Evolutionary conservation across 2,888 invertebrate species (phyloP), one percentile per base, ranked within the genome.

Genomic region (Drosophila ezoana): DNA sequence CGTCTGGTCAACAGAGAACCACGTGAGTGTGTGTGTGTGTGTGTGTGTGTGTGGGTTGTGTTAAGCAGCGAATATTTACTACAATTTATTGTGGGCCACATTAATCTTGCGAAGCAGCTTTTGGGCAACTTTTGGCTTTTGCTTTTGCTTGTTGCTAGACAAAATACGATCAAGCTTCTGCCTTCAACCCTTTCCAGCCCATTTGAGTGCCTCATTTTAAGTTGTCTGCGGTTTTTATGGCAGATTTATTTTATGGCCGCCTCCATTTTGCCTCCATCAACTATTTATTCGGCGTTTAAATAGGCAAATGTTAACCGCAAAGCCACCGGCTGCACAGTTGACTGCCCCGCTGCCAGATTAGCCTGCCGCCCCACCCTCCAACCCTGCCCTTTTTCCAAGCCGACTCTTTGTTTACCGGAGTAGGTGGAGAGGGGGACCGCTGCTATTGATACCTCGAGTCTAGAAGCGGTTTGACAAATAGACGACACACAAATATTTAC

Each of bases 401-500:
- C 18, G 3, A 4, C 47, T 16, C 40, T 38, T 38, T 60, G 73
- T 56, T 63, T 66, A 58, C 48, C 59, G 40, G 32, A 14, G 20
- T 9, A 28, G 28, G 8, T 8, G 28, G 8, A 2, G 23, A 23
- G 20, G 23, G 8, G 38, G 37, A 68, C 70, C 60, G 49, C 59
- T 65, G 77, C 78, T 68, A 81, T 65, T 65, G 78, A 77, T 70
- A 76, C 40, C 45, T 35, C 51, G 49, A 56, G 45, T 58, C 73
- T 43, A 64, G 60, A 32, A 63, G 64, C 53, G 61, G 60, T 77
- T 65, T 83, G 77, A 62, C 79, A 80, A 72, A 76, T 72, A 66
- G 69, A 45, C 60, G 40, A 43, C 61, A 54, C 56, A 40, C 47
- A 62, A 78, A 81, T 82, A 80, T 78, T 78, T 77, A 57, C 63